Base-by-base conservation (phyloP, 2,113 vertebrate genomes). In the Petrocephalus microphthalmus region DNA sequence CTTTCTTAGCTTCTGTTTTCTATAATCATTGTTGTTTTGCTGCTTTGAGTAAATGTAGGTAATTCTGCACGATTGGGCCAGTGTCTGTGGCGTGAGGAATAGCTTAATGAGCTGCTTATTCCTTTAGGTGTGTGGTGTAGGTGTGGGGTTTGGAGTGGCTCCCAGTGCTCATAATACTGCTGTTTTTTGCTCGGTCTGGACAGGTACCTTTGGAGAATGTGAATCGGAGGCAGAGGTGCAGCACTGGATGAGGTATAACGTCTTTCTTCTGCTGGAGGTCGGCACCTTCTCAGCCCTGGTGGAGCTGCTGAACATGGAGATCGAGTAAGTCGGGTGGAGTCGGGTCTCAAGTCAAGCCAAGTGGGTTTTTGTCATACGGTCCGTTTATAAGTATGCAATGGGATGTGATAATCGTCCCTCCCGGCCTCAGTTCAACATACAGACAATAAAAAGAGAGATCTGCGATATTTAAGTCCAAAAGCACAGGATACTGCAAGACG, bases 271-370 rank as follows among this genome's bases (percentile, higher is more conserved):
- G 90, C 93, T 99, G 91, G 97, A 99, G 47, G 97, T 97, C 88
- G 98, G 98, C 29, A 98, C 98, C 0, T 99, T 99, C 93, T 96
- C 96, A 6, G 98, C 98, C 52, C 91, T 99, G 92, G 97, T 99
- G 94, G 98, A 99, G 91, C 96, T 99, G 89, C 97, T 99, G 84
- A 99, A 99, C 96, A 99, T 99, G 98, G 98, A 99, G 92, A 98
- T 99, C 0, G 98, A 99, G 98, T 99, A 95, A 94, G 97, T 94
- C 84, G 29, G 85, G 17, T 4, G 10, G 60, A n/a, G n/a, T 29
- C 45, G 53, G 1, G 25, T 86, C 37, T 37, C 1, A 3, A 22
- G 5, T 3, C 47, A 45, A 22, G 5, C 1, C 47, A 45, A 25
- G 45, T 85, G 85, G 57, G 42, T 22, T 67, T 67, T 29, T 67